Evolutionary conservation across 1,140 invertebrate genomes (phyloP), one percentile per base, ranked within the genome.

Genomic region (Pomacea maculata): DNA sequence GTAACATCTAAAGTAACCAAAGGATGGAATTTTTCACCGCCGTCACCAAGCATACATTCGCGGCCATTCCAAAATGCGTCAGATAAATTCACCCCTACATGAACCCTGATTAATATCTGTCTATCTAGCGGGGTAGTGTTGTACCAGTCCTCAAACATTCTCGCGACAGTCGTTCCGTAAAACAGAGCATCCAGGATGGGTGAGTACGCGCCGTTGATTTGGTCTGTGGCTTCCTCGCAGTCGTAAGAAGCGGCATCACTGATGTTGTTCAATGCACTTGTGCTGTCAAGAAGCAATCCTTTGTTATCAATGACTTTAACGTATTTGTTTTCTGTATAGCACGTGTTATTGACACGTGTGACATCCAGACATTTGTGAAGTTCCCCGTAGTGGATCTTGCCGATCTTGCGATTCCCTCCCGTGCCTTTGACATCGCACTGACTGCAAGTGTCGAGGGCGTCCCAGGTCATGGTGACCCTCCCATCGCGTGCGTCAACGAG

Each of bases 131-230:
- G 80, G 14, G 73, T 67, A 10, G 29, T 67, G 12, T 80, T 45
- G 71, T 80, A 83, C 82, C 81, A 86, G 61, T 86, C 85, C 61
- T 83, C 78, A 79, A 81, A 86, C 86, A 88, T 85, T 68, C 78
- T 82, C 10, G 75, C 81, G 21, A 88, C 83, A 4, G 82, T 71
- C 19, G 83, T 85, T 9, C 84, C 84, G 52, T 83, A 82, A 63
- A 81, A 88, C 54, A 87, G 80, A 7, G 85, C 86, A 79, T 88
- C 86, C 17, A 83, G 72, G 17, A 80, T 75, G 0, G 87, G 83
- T 0, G 87, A 87, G 67, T 82, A 87, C 3, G 82, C 86, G 1
- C 87, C 87, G 57, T 88, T 87, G 1, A 85, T 73, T 10, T 71
- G 64, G 55, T 88, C 87, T 9, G 78, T 75, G 19, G 81, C 77